Conservation (phyloP, 2,113 vertebrate species). For the Lampris incognitus region DNA sequence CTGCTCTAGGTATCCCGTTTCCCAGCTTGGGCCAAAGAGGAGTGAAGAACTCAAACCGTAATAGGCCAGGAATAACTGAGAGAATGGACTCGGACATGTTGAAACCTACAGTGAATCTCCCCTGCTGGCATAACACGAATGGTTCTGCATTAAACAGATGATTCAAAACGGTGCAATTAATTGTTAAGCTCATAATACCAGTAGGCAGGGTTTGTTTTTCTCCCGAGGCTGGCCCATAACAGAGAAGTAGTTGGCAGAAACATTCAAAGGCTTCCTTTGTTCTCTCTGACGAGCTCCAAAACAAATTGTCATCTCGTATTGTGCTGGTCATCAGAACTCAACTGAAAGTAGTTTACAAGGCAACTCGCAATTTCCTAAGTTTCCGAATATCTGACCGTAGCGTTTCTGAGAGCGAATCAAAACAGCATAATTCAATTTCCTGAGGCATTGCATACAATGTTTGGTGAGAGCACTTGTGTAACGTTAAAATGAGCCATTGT, state of each 20-base stretch:
- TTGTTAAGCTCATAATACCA: not conserved
- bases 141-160: conserved; percentile 15
- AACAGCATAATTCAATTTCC: no score
- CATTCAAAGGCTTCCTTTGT: conserved; percentile 23
- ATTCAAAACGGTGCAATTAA: conserved; percentile 11
- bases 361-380: not conserved
- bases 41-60: conserved; percentile 29
- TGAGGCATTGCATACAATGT: no score
- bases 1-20: conserved; percentile 38
- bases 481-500: no score
- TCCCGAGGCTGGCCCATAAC: not conserved
- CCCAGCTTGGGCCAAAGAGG: conserved; percentile 33
- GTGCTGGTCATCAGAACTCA: not conserved
- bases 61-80: conserved; percentile 38
- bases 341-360: conserved; percentile 10
- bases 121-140: not conserved
- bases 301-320: not conserved
- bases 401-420: no score
- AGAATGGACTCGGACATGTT: conserved; percentile 4
- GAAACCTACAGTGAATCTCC: conserved; percentile 21
- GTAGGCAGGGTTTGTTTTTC: conserved; percentile 12
- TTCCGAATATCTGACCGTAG: not conserved
- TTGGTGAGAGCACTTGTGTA: no score
- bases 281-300: not conserved
- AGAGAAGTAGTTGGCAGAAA: conserved; percentile 17